Conservation (phyloP, 2,797 vertebrate genomes). For the Micromesistius poutassou region DNA sequence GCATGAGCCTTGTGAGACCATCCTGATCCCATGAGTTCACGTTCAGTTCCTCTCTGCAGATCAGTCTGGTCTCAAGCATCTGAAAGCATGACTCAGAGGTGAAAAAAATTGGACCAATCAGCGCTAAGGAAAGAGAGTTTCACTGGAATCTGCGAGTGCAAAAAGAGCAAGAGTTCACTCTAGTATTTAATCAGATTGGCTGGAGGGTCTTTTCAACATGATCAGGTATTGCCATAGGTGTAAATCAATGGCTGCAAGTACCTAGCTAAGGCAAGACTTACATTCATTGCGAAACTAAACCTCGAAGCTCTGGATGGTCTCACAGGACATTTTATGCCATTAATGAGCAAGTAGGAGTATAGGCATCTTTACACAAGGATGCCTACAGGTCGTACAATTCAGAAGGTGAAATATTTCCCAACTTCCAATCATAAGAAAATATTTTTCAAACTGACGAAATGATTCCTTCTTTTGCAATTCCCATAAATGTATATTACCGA, state of each 20-base stretch:
- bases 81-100: background rate
- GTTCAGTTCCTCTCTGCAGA: background rate
- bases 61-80: background rate
- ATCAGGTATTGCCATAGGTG: background rate
- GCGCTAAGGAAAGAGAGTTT: background rate
- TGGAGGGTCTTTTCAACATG: background rate
- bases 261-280: background rate
- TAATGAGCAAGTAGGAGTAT: background rate
- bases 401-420: background rate
- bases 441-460: background rate
- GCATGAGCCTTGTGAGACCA: background rate
- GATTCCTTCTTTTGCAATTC: slow-evolving; percentile 22
- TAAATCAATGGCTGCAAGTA: background rate
- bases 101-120: background rate
- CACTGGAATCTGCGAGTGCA: background rate
- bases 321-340: background rate
- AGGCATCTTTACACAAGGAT: background rate
- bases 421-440: background rate
- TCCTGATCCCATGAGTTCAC: background rate
- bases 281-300: background rate
- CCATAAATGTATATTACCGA: slow-evolving; percentile 27
- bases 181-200: background rate
- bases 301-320: background rate
- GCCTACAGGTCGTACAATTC: background rate
- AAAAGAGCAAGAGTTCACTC: background rate